Percentiles rank a stretch among this genome's conserved stretches.
phyloP scores from a whole-genome alignment of 2,888 invertebrate species.

The Seladonia tumulorum region DNA sequence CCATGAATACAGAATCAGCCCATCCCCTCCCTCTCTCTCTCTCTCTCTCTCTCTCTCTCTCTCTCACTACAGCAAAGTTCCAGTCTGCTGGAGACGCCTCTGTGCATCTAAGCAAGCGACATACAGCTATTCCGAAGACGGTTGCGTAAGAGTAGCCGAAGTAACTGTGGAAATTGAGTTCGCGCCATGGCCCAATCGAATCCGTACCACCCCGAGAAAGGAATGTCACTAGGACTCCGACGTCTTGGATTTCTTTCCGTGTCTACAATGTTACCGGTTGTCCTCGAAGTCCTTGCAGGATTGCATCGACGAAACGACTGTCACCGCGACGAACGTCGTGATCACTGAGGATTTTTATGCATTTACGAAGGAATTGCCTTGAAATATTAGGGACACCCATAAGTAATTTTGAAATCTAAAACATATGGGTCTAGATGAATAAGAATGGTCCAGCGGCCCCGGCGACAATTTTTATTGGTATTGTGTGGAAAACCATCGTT shows the following conservation, averaged over 20 bases:
- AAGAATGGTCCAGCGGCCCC: too few species aligned
- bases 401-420: too few species aligned
- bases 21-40: slow-evolving; percentile 25
- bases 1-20: slow-evolving; percentile 75
- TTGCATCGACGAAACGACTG: not conserved
- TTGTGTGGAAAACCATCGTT: too few species aligned
- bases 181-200: slow-evolving; percentile 16
- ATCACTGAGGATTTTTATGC: too few species aligned
- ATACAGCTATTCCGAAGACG: not conserved
- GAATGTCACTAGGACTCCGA: not conserved
- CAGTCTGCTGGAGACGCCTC: slow-evolving; percentile 56
- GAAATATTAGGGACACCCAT: too few species aligned
- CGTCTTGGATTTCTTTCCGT: not conserved
- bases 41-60: not conserved
- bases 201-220: not conserved
- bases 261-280: not conserved
- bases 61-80: slow-evolving; percentile 35
- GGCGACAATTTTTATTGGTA: too few species aligned
- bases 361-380: too few species aligned
- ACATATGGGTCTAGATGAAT: too few species aligned
- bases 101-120: slow-evolving; percentile 18
- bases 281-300: not conserved
- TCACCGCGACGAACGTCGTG: too few species aligned
- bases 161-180: slow-evolving; percentile 33
- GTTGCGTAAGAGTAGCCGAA: not conserved